phyloP scores from a whole-genome alignment of 2,113 vertebrate species.

The Buteo buteo region DNA sequence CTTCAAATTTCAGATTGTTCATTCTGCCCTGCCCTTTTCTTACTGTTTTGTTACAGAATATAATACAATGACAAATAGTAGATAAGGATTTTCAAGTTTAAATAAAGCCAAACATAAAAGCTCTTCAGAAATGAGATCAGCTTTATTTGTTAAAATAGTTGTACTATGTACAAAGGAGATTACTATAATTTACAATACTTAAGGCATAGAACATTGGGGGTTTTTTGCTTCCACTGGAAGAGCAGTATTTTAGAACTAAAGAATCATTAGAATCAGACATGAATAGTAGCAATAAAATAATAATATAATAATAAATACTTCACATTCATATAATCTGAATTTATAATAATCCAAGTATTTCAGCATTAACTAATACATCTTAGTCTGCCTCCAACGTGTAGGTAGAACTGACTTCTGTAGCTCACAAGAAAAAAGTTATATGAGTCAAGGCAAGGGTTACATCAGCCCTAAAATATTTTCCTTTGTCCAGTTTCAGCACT shows the following conservation, averaged over 20 bases:
- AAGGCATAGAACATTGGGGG: background rate
- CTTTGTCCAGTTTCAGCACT: background rate
- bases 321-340: conserved; percentile 20
- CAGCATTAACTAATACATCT: background rate
- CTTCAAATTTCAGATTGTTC: background rate
- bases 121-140: background rate
- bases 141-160: conserved; percentile 36
- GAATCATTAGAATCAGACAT: background rate
- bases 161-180: background rate
- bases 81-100: background rate
- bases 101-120: background rate
- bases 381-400: background rate
- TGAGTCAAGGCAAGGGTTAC: background rate
- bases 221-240: conserved; percentile 25
- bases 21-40: background rate
- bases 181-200: background rate
- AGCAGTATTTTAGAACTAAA: background rate
- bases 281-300: conserved; percentile 21
- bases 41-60: background rate
- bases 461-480: background rate
- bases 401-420: background rate
- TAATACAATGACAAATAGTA: background rate
- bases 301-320: conserved; percentile 59
- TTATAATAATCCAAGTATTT: background rate
- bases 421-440: background rate